Evolutionary conservation across 2,113 vertebrate genomes (phyloP).

Genomic region (Marmota monax): DNA sequence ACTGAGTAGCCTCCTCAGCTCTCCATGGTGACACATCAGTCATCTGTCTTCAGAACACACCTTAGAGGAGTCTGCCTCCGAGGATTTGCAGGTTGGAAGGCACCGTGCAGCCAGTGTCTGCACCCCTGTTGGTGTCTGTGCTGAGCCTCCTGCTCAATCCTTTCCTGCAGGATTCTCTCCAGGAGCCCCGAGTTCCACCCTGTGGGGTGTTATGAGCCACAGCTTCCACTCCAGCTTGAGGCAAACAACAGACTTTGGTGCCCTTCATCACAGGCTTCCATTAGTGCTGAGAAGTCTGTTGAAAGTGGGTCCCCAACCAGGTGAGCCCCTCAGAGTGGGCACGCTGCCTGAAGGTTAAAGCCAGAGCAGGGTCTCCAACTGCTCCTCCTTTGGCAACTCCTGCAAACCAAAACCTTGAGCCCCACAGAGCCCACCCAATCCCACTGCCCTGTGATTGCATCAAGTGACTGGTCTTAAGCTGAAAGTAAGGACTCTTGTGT

Average conservation of each 20-base stretch:
- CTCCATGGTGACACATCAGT: rapidly evolving
- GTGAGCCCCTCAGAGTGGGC: not conserved
- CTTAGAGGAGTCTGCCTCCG: not conserved
- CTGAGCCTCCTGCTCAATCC: not conserved
- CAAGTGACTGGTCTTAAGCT: not conserved
- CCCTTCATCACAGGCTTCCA: rapidly evolving
- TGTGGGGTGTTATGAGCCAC: not conserved
- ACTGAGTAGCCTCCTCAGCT: not conserved
- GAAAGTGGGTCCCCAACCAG: not conserved
- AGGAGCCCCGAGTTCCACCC: not conserved
- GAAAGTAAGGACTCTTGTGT: rapidly evolving
- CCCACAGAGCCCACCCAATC: not conserved
- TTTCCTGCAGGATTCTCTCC: not conserved
- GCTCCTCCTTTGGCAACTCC: not conserved
- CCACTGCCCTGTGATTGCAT: not conserved
- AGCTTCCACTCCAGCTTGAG: rapidly evolving
- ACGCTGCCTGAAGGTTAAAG: rapidly evolving
- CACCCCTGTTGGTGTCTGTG: not conserved
- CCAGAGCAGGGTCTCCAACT: not conserved
- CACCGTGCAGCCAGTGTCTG: rapidly evolving
- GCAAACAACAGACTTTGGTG: rapidly evolving
- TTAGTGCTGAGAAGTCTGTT: not conserved
- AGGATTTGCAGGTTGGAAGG: rapidly evolving
- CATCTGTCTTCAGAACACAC: not conserved
- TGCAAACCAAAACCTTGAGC: not conserved